Evolutionary conservation across 2,888 invertebrate species (phyloP), one percentile per base, ranked within the genome.

Genomic region (Fragum fragum): DNA sequence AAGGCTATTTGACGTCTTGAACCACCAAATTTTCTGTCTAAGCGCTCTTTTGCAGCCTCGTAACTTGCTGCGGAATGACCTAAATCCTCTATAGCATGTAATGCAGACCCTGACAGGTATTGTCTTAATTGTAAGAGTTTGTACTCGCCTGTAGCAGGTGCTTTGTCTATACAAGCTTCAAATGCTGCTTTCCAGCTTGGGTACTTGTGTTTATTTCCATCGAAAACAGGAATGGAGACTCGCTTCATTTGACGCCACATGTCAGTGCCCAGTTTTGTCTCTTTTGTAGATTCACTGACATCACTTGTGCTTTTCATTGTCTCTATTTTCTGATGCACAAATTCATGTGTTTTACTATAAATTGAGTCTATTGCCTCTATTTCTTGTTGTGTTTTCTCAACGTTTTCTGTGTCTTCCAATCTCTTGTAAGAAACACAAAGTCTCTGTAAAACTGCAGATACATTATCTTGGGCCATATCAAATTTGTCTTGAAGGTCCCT

Each of bases 21-120:
- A 3, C 36, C 66, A 11, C 66, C 66, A 39, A 39, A 66, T 39
- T 66, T 66, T 23, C 66, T 39, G 9, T 66, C 66, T 21, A 66
- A 21, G 2, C 36, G 36, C 21, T 66, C 39, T 66, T 39, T 36
- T 1, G 39, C 66, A 28, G 66, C 66, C n/a, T 66, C 66, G 32
- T 66, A 66, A 29, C 66, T 66, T 3, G 57, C 26, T 57, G 61
- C 61, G 7, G 61, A 57, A 23, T 61, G 61, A 5, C 61, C 32
- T 18, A 66, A 39, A 21, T 36, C 26, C n/a, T 66, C 36, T n/a
- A 66, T 66, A 9, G 39, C 66, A 23, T 21, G 26, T 9, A 66
- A 21, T n/a, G 66, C 66, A 3, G 29, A 21, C 21, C 61, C 61
- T 28, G 11, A 9, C 6, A 32, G 18, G 18, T 66, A 39, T 36